Percentiles rank a stretch among this genome's conserved stretches.
These are phyloP conservation scores for Belgica antarctica DNA, from an alignment of 2,888 invertebrate species.

Conservation along the genomic window DNA sequence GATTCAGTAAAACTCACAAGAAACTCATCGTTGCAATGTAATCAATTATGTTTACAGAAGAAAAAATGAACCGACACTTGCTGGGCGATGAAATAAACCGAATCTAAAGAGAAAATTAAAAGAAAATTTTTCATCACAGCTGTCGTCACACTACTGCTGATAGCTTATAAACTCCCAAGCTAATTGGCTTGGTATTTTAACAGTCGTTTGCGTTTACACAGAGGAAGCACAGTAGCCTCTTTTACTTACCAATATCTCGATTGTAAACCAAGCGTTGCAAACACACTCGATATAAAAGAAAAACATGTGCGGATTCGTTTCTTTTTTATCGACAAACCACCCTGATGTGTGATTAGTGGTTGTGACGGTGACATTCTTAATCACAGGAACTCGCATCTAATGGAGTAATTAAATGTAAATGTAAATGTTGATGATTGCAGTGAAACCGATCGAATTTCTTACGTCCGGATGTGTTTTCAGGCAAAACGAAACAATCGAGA, in stretches of 20 bases:
- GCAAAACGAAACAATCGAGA: constrained; percentile 98
- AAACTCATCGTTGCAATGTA: constrained; percentile 98
- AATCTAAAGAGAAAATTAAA: constrained; percentile 54
- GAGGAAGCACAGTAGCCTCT: neutral
- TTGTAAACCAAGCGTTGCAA: constrained; percentile 99
- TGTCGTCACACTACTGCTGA: too few relatives aligned
- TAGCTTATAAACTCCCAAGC: too few relatives aligned
- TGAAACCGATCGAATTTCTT: too few relatives aligned
- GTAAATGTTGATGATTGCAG: too few relatives aligned
- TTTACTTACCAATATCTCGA: constrained; percentile 75
- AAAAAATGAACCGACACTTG: constrained; percentile 91
- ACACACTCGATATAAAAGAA: constrained; percentile 99
- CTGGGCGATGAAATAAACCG: constrained; percentile 91
- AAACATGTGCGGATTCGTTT: constrained; percentile 93
- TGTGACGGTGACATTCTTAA: constrained; percentile 74
- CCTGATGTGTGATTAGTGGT: constrained; percentile 71
- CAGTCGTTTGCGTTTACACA: too few relatives aligned
- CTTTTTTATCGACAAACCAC: constrained; percentile 85
- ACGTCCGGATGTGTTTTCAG: constrained; percentile 97
- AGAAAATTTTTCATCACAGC: constrained; percentile 33
- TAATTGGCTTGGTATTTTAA: neutral
- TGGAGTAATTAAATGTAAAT: neutral
- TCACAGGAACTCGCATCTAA: constrained; percentile 83
- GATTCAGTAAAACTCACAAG: constrained; percentile 64
- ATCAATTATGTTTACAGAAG: constrained; percentile 98